Evolutionary conservation across 1,140 invertebrate species (phyloP), one percentile per base, ranked within the genome.

Genomic region (Cherax destructor): DNA sequence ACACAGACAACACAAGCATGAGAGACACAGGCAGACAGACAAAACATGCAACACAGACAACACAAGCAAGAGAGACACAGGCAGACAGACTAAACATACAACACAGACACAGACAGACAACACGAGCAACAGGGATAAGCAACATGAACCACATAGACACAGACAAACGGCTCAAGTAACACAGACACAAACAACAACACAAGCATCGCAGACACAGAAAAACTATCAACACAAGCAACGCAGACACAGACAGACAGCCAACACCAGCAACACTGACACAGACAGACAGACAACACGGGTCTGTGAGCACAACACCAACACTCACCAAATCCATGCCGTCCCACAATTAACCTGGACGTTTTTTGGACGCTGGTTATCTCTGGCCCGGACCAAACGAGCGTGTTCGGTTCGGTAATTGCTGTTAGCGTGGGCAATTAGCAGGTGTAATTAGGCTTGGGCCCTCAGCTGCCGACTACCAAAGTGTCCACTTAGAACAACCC

Each of bases 381-480:
- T n/a, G 79, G 24, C 16, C 79, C 69, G 69, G 79, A 56, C 79
- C 79, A 81, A 81, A 81, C 79, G 79, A 56, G 79, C 79, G 56
- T 81, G 79, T 81, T 81, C 50, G 79, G 79, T 59, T 50, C 79
- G 50, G 79, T 81, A 81, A 81, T 81, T 81, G 79, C 49, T 81
- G 79, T 81, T 81, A 81, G 79, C 79, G 79, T 24, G 50, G 79
- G 79, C 79, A 81, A 81, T 81, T 81, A 81, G 79, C 50, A 81
- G 79, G 13, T 81, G 79, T 81, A 81, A 81, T 81, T 81, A 81
- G 79, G 79, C 50, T 56, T 47, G 49, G 50, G 47, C n/a, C 21
- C 56, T 56, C 79, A 81, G 79, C 79, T 81, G 79, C 79, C 79
- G 79, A 81, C 79, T 81, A 81, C 79, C 50, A 81, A 81, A 81